Conservation (phyloP, 2,888 invertebrate genomes). For the Diplolepis rosae region DNA sequence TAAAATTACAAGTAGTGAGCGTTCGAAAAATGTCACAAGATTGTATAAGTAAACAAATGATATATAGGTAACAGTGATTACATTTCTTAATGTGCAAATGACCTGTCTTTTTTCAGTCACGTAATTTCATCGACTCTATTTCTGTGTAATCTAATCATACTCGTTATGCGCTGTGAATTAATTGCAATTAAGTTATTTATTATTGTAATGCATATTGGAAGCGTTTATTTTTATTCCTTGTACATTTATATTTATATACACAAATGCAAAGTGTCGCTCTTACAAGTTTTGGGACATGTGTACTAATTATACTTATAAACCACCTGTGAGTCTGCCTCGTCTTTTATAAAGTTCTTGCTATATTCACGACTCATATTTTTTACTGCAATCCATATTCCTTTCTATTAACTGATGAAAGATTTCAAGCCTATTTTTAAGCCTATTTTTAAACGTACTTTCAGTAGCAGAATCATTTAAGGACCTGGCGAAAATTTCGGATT, state of each 20-base stretch:
- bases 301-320: slow-evolving; percentile 65
- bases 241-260: slow-evolving; percentile 30
- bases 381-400: neutral
- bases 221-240: slow-evolving; percentile 33
- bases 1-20: slow-evolving; percentile 20
- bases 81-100: slow-evolving; percentile 34
- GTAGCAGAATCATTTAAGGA: no score
- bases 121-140: slow-evolving; percentile 31
- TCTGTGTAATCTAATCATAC: no score
- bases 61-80: neutral
- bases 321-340: slow-evolving; percentile 72
- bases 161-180: no score
- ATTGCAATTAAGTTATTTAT: no score
- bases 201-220: slow-evolving; percentile 16
- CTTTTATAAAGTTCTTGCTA: slow-evolving; percentile 73
- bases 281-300: slow-evolving; percentile 54
- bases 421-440: no score
- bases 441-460: no score
- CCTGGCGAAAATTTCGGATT: no score
- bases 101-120: slow-evolving; percentile 38
- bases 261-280: slow-evolving; percentile 38
- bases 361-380: slow-evolving; percentile 57
- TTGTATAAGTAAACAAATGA: slow-evolving; percentile 25
- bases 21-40: slow-evolving; percentile 36
- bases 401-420: neutral